phyloP scores from a whole-genome alignment of 1,140 invertebrate genomes.

The Temnothorax curvispinosus region DNA sequence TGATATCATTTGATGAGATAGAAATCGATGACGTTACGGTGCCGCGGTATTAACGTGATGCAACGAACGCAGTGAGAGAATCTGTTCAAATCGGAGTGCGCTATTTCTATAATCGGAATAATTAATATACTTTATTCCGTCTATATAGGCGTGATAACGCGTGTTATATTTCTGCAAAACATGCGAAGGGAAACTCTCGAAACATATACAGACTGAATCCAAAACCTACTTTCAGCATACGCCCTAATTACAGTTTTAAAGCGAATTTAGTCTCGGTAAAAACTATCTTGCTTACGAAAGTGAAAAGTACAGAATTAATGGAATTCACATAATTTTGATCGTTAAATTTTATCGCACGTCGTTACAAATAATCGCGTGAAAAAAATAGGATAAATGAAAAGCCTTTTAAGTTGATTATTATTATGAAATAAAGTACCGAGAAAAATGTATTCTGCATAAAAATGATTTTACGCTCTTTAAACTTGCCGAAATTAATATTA shows the following conservation, averaged over 20 bases:
- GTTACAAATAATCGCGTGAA: slow-evolving; percentile 7
- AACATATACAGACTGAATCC: neutral
- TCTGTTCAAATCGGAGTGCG: neutral
- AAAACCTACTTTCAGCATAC: slow-evolving; percentile 41
- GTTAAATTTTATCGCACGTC: neutral
- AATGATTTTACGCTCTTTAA: neutral
- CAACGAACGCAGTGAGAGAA: neutral
- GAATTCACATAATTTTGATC: neutral
- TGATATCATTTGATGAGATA: neutral
- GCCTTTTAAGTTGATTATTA: neutral
- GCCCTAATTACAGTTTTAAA: slow-evolving; percentile 30
- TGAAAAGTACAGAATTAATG: slow-evolving; percentile 8
- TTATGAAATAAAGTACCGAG: neutral
- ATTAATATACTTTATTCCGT: slow-evolving; percentile 4
- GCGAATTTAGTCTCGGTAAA: slow-evolving; percentile 32
- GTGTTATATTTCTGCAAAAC: neutral
- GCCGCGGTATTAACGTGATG: neutral
- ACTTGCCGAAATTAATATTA: neutral
- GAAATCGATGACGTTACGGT: slow-evolving; percentile 5
- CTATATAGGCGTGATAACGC: neutral
- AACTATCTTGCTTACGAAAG: neutral
- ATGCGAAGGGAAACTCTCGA: slow-evolving; percentile 32
- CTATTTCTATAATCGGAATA: slow-evolving; percentile 34
- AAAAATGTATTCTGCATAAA: neutral
- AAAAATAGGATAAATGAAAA: neutral